phyloP scores from a whole-genome alignment of 2,888 invertebrate species.

The Phanerotoma sp. region DNA sequence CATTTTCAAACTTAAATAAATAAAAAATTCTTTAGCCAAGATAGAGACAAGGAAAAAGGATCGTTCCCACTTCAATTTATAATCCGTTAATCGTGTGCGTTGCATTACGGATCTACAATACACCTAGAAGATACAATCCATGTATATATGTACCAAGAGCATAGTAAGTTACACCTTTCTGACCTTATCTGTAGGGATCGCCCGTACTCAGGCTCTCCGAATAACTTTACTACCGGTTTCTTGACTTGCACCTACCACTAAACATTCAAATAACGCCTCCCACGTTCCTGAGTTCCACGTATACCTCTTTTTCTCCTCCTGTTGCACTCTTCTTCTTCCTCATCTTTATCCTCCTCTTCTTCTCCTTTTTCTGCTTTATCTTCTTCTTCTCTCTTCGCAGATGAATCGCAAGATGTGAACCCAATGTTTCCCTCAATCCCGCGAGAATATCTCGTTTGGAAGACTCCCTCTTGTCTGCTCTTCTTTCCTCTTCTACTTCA shows the following conservation, averaged over 20 bases:
- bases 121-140: background rate
- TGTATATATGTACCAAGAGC: constrained; percentile 33
- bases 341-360: constrained; percentile 40
- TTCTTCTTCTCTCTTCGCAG: constrained; percentile 5
- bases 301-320: constrained; percentile 31
- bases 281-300: constrained; percentile 38
- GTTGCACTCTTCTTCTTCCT: constrained; percentile 23
- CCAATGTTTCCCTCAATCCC: constrained; percentile 2
- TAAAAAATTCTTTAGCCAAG: constrained; percentile 2
- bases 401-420: background rate
- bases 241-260: constrained; percentile 47
- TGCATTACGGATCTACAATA: constrained; percentile 13
- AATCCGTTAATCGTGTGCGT: constrained; percentile 13
- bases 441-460: background rate
- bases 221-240: constrained; percentile 57
- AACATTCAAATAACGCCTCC: constrained; percentile 49
- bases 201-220: constrained; percentile 45
- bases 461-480: background rate
- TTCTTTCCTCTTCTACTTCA: background rate
- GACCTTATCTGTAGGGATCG: constrained; percentile 54
- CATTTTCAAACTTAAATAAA: too few species aligned
- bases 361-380: constrained; percentile 26
- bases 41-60: constrained; percentile 15
- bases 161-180: constrained; percentile 56
- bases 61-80: constrained; percentile 7